Conservation (phyloP, 1,140 invertebrate species). For the Zaprionus kolodkinae region DNA sequence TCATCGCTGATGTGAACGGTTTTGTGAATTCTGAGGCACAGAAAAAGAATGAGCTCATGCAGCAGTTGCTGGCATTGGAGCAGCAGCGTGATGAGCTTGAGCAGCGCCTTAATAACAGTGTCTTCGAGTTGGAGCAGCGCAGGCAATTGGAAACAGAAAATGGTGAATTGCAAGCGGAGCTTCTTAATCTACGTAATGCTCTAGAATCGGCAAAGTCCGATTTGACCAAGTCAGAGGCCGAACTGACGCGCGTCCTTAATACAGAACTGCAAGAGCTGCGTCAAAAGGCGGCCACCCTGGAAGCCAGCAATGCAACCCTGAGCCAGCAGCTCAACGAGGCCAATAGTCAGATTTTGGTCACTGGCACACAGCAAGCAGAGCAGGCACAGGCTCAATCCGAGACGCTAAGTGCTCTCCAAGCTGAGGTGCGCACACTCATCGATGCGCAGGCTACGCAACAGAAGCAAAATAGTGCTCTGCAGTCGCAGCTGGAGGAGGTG, state of each 20-base stretch:
- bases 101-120: constrained; percentile 70
- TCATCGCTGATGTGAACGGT: constrained; percentile 69
- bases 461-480: constrained; percentile 54
- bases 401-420: constrained; percentile 50
- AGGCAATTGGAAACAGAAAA: constrained; percentile 74
- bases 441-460: constrained; percentile 52
- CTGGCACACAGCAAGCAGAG: constrained; percentile 59
- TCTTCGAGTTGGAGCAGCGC: constrained; percentile 77
- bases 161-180: constrained; percentile 69
- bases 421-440: constrained; percentile 42
- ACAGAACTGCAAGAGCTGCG: constrained; percentile 65
- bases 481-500: constrained; percentile 64
- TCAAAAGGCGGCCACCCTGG: constrained; percentile 40
- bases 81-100: constrained; percentile 80
- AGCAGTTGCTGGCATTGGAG: constrained; percentile 63
- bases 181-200: constrained; percentile 71
- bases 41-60: constrained; percentile 71
- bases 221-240: constrained; percentile 52
- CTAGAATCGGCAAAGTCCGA: constrained; percentile 66
- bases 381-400: constrained; percentile 61
- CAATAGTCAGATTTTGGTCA: constrained; percentile 52
- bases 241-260: constrained; percentile 55
- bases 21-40: constrained; percentile 74
- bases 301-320: constrained; percentile 49
- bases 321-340: constrained; percentile 54